Base-by-base conservation (phyloP, 2,113 vertebrate genomes). In the Thinocorus orbignyianus region DNA sequence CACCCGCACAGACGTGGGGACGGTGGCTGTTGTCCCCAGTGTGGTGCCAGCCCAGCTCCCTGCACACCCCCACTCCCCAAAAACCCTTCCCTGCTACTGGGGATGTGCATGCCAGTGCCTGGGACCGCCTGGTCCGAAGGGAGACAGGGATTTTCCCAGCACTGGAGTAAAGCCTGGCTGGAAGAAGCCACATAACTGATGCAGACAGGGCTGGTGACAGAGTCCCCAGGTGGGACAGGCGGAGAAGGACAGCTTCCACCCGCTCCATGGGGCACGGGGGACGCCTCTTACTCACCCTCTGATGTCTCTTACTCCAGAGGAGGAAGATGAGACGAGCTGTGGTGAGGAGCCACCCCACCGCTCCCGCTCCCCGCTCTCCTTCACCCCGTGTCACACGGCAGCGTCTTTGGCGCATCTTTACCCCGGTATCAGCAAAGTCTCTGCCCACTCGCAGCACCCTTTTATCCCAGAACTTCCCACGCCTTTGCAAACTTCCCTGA, bases 221-320 rank as follows among this genome's bases (percentile, higher is more conserved):
- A 7, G 61, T 41, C 11, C n/a, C 25, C 8, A 30, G 22, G 71
- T 3, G 16, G 71, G 60, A 48, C 28, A 1, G 61, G 64, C 33
- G 5, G 1, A 39, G 79, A 79, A 25, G 85, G 42, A 25, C 17
- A 10, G 42, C n/a, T 73, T 41, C 65, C 46, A 48, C 13, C 19
- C 3, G 69, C 22, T 5, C 3, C 0, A 0, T 0, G 1, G 80
- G 76, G 19, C 9, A 13, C 6, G 2, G 58, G 0, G 3, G 18
- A 31, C 2, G 1, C 51, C 46, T 73, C 81, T 33, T 68, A 54
- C 81, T 87, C 73, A 88, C 81, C 62, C 71, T 46, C 72, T 35
- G 11, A n/a, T 19, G 1, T 4, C 0, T 41, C 82, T n/a, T 11
- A n/a, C 46, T 30, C 17, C 1, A 0, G 28, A 13, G 8, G 71